Evolutionary conservation across 2,113 vertebrate genomes (phyloP).

Genomic region (Charadrius vociferus): DNA sequence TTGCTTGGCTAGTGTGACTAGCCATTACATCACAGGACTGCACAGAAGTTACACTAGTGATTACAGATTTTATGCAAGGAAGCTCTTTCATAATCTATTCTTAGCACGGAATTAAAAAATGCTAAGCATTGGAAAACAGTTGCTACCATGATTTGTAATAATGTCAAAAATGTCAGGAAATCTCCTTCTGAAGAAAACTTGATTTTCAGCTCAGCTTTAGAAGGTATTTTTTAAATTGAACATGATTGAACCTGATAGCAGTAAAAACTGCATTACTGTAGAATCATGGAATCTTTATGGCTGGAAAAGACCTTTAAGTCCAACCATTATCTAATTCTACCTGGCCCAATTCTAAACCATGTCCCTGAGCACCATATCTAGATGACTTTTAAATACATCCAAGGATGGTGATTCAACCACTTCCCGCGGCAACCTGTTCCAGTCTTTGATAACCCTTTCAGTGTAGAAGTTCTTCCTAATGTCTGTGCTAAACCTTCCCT

Average conservation of each 20-base stretch:
- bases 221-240: neutral
- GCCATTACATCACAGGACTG: neutral
- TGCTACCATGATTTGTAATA: neutral
- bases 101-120: neutral
- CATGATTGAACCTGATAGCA: neutral
- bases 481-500: no score
- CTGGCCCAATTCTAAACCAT: no score
- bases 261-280: neutral
- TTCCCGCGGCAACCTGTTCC: no score
- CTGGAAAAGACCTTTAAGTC: no score
- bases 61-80: neutral
- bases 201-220: neutral
- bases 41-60: neutral
- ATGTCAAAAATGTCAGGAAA: neutral
- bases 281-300: no score
- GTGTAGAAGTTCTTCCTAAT: no score
- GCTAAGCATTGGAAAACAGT: neutral
- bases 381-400: no score
- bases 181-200: neutral
- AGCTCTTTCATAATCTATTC: neutral
- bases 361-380: no score
- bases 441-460: no score
- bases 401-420: no score
- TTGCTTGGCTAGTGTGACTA: neutral
- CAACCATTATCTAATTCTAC: no score